These are phyloP conservation scores for Rhynchonycteris naso DNA, from an alignment of 2,797 vertebrate genomes.

Conservation along the genomic window DNA sequence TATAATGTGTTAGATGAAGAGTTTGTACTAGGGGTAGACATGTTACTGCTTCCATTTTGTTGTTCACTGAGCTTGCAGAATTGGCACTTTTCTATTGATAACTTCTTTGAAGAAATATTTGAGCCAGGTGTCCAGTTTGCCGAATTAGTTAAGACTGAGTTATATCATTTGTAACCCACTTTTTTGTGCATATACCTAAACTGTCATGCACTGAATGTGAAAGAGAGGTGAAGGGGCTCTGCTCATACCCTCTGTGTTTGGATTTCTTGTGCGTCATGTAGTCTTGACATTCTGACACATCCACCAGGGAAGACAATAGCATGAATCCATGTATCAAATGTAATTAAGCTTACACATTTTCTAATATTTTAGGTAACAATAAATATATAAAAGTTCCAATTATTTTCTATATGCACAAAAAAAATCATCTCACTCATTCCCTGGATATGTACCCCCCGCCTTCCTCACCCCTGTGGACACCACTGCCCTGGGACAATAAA, in stretches of 20 bases:
- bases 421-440: neutral
- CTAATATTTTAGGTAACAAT: neutral
- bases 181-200: neutral
- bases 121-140: neutral
- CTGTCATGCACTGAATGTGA: neutral
- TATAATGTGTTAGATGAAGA: neutral
- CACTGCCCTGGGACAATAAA: neutral
- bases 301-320: neutral
- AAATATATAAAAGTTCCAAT: neutral
- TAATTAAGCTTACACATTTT: neutral
- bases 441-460: neutral
- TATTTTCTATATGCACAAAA: neutral
- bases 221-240: neutral
- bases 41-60: neutral
- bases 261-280: neutral
- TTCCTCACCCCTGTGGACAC: neutral
- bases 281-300: neutral
- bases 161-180: neutral
- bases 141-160: neutral
- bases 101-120: neutral
- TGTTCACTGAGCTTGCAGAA: constrained; percentile 10
- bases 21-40: neutral
- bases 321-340: neutral
- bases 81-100: neutral
- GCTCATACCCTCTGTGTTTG: neutral